Conservation (phyloP, 1,140 invertebrate genomes). For the Brachionus plicatilis region DNA sequence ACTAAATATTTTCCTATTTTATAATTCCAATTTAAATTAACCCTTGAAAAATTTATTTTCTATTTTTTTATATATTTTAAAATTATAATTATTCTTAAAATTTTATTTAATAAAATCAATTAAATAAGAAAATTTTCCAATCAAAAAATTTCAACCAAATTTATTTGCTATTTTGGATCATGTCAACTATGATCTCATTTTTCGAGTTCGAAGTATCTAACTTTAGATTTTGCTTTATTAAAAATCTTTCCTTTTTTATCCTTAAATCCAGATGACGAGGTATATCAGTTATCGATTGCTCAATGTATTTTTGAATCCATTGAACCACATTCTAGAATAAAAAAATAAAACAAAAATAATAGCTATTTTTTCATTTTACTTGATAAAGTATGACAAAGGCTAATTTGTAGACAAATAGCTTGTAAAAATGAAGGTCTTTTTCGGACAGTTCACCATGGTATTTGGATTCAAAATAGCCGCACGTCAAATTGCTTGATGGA, state of each 20-base stretch:
- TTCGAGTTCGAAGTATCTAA: not conserved
- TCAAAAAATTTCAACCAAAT: not conserved
- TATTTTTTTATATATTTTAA: not conserved
- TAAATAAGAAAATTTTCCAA: not conserved
- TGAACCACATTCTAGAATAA: not conserved
- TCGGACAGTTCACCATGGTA: not conserved
- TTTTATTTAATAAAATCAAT: not conserved
- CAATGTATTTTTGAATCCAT: conserved; percentile 27
- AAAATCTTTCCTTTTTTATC: not conserved
- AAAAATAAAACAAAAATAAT: not conserved
- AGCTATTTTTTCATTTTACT: not conserved
- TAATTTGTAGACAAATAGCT: not conserved
- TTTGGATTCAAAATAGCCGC: conserved; percentile 11
- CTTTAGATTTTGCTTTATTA: not conserved
- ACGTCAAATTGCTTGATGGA: not conserved
- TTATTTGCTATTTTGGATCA: not conserved
- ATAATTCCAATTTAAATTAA: not conserved
- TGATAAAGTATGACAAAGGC: not conserved
- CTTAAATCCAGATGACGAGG: not conserved
- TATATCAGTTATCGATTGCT: not conserved
- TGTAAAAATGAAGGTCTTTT: not conserved
- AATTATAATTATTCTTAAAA: not conserved
- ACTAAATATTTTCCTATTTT: not conserved
- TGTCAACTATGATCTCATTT: not conserved
- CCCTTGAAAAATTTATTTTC: not conserved